Conservation (phyloP, 2,888 invertebrate genomes). For the Oscheius onirici region DNA sequence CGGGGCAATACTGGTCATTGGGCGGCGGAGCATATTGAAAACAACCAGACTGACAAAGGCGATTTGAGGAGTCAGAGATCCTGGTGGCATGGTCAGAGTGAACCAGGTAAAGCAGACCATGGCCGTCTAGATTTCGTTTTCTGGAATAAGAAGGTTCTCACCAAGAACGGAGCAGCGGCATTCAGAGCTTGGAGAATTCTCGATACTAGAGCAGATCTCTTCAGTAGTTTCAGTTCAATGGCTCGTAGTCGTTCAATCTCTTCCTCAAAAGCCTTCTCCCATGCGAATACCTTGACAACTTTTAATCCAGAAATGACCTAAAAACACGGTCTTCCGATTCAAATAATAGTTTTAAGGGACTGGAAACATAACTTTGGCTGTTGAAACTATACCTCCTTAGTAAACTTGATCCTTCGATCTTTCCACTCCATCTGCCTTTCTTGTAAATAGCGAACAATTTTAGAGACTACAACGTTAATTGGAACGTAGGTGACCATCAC, state of each 20-base stretch:
- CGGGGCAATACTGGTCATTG: constrained; percentile 40
- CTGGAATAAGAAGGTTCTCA: constrained; percentile 28
- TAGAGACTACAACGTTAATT: constrained; percentile 39
- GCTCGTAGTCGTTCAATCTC: constrained; percentile 23
- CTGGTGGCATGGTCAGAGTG: constrained; percentile 10
- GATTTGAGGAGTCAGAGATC: constrained; percentile 33
- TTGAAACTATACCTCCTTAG: constrained; percentile 33
- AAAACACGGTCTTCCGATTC: background rate
- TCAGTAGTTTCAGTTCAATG: constrained; percentile 10
- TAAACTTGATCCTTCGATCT: constrained; percentile 42
- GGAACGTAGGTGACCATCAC: constrained; percentile 36
- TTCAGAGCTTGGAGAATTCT: constrained; percentile 45
- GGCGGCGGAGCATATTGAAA: constrained; percentile 50
- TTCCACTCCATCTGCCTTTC: constrained; percentile 40
- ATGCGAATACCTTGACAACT: constrained; percentile 30
- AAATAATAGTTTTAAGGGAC: no score
- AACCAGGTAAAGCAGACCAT: constrained; percentile 33
- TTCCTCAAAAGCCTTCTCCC: constrained; percentile 28
- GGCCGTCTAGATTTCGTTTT: constrained; percentile 12
- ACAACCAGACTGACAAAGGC: constrained; percentile 46
- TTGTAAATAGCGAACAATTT: constrained; percentile 32
- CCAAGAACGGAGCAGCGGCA: constrained; percentile 46
- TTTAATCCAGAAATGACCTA: constrained; percentile 40
- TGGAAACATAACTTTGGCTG: background rate
- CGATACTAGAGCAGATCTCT: constrained; percentile 19